phyloP scores from a whole-genome alignment of 2,888 invertebrate genomes.

The Alloscopus bannaensis region DNA sequence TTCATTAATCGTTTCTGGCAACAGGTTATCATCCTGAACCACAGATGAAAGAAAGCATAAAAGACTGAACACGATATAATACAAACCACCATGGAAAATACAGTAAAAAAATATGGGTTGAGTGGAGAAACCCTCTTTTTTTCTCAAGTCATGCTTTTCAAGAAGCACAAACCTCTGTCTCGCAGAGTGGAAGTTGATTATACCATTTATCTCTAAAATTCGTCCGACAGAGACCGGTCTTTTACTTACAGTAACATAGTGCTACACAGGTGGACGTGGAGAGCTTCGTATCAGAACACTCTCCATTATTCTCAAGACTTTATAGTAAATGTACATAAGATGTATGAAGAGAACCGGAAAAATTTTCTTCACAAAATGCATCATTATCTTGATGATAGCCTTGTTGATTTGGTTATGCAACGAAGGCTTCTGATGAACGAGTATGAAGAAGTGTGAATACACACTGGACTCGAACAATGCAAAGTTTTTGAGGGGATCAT shows the following conservation, averaged over 20 bases:
- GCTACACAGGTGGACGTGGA: constrained; percentile 39
- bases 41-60: neutral
- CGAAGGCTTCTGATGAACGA: constrained; percentile 48
- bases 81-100: neutral
- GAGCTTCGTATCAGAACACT: too few relatives aligned
- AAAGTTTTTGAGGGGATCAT: too few relatives aligned
- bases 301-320: neutral
- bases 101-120: too few relatives aligned
- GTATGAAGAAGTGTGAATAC: constrained; percentile 27
- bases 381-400: constrained; percentile 66
- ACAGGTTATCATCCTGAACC: constrained; percentile 48
- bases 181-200: constrained; percentile 48
- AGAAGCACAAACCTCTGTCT: neutral
- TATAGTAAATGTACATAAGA: constrained; percentile 6
- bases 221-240: constrained; percentile 54
- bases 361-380: constrained; percentile 62
- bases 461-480: too few relatives aligned
- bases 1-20: constrained; percentile 66
- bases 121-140: constrained; percentile 12
- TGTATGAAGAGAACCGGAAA: constrained; percentile 62
- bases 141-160: constrained; percentile 26
- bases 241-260: neutral
- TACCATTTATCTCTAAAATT: constrained; percentile 60
- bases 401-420: constrained; percentile 65
- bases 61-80: neutral